A percentile compares a stretch with the other conserved stretches of the same genome.
These are phyloP conservation scores for Phrixothrix hirtus DNA, from an alignment of 2,888 invertebrate genomes.

Conservation along the genomic window DNA sequence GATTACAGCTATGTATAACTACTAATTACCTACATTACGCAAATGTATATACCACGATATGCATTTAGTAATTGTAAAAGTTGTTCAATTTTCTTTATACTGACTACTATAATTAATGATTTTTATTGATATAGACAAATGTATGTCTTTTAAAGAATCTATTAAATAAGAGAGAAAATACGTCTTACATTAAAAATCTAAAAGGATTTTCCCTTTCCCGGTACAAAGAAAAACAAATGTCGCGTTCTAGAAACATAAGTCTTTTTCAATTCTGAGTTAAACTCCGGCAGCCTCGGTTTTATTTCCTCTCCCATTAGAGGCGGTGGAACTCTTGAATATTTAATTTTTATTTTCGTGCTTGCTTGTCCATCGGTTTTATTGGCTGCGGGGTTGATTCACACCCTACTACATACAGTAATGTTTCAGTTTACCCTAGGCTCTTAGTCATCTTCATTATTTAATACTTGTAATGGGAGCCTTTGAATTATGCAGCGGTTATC, in stretches of 20 bases:
- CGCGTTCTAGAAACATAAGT: conserved; percentile 25
- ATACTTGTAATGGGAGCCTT: conserved; percentile 25
- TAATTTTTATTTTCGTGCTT: conserved; percentile 42
- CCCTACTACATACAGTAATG: conserved; percentile 34
- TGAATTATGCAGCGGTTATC: conserved; percentile 21
- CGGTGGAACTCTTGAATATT: conserved; percentile 41
- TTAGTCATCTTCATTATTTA: conserved; percentile 31
- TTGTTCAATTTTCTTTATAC: too few relatives aligned
- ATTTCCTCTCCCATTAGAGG: conserved; percentile 34
- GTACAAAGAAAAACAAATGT: conserved; percentile 27
- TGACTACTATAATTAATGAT: too few relatives aligned
- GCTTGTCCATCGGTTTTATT: conserved; percentile 44
- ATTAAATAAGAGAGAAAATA: not conserved
- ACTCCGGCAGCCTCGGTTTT: conserved; percentile 30
- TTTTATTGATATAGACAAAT: too few relatives aligned
- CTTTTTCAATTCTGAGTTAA: conserved; percentile 33
- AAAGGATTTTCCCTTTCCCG: conserved; percentile 3
- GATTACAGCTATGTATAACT: too few relatives aligned
- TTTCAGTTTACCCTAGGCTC: conserved; percentile 22
- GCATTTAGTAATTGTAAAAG: too few relatives aligned
- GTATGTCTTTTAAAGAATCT: too few relatives aligned
- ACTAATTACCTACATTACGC: too few relatives aligned
- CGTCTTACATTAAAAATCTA: not conserved
- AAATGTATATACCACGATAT: too few relatives aligned
- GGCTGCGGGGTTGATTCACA: conserved; percentile 42